Percentiles rank a stretch among this genome's conserved stretches.
Conservation (phyloP, 2,113 vertebrate genomes). For the Egretta garzetta region DNA sequence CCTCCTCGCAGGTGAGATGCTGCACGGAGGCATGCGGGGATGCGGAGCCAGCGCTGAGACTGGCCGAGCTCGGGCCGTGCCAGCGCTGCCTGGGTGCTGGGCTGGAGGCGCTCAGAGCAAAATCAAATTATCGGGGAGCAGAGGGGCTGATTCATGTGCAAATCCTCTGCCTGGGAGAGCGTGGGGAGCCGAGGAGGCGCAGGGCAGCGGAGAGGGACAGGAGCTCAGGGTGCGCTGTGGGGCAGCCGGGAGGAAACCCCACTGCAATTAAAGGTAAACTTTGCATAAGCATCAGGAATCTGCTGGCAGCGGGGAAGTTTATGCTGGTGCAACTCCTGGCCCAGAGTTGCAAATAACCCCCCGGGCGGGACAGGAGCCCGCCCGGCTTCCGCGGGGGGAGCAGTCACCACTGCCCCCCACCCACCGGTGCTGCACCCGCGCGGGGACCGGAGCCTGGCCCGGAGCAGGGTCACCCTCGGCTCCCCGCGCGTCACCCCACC, state of each 20-base stretch:
- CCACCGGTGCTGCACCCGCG: rapidly evolving
- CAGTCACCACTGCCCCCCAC: not conserved
- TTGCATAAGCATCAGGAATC: not conserved
- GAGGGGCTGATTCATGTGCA: not conserved
- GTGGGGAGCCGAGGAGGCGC: not conserved
- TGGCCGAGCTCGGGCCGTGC: no score
- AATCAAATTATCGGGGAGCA: not conserved
- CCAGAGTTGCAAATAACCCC: not conserved
- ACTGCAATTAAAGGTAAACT: not conserved
- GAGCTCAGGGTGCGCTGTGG: not conserved
- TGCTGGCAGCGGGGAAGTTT: not conserved
- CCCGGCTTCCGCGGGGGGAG: not conserved
- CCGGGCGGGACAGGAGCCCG: not conserved
- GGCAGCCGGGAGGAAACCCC: not conserved
- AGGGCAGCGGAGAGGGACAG: not conserved
- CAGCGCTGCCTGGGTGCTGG: not conserved
- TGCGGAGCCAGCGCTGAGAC: not conserved
- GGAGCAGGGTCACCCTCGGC: rapidly evolving
- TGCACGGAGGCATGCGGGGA: not conserved
- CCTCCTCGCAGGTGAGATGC: not conserved
- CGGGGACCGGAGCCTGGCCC: rapidly evolving
- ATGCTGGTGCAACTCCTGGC: not conserved
- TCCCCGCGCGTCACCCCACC: not conserved
- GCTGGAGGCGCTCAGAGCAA: not conserved
- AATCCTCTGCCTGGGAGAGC: not conserved